These are phyloP conservation scores for Arctocebus calabarensis DNA, from an alignment of 2,797 vertebrate genomes.

Conservation along the genomic window DNA sequence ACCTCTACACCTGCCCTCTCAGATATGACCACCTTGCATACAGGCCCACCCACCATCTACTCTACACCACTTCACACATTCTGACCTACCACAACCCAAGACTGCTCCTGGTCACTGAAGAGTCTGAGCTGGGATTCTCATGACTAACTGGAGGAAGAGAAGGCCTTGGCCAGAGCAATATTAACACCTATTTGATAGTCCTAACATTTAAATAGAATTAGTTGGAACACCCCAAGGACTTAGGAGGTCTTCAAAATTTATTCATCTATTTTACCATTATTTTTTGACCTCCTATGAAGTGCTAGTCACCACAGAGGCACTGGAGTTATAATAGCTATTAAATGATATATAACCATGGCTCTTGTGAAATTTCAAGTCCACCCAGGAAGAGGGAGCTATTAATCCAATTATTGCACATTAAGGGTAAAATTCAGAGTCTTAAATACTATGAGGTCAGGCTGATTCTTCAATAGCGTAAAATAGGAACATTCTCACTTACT, in stretches of 20 bases:
- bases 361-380: neutral
- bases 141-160: neutral
- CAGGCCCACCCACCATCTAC: neutral
- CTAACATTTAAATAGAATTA: slow-evolving; percentile 1
- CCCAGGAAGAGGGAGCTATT: neutral
- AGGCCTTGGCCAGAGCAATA: neutral
- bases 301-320: neutral
- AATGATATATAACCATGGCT: neutral
- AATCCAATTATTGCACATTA: neutral
- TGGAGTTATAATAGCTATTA: neutral
- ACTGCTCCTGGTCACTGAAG: neutral
- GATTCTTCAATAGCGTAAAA: neutral
- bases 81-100: neutral
- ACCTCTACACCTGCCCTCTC: neutral
- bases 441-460: neutral
- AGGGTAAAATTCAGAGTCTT: neutral
- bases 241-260: neutral
- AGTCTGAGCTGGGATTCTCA: neutral
- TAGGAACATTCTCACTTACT: neutral
- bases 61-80: neutral
- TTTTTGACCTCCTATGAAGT: neutral
- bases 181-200: neutral
- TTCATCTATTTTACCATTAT: neutral
- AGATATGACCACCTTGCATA: neutral
- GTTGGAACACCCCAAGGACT: neutral